A percentile compares a stretch with the other conserved stretches of the same genome.
phyloP scores from a whole-genome alignment of 2,888 invertebrate genomes.

The Andrena flavipes region DNA sequence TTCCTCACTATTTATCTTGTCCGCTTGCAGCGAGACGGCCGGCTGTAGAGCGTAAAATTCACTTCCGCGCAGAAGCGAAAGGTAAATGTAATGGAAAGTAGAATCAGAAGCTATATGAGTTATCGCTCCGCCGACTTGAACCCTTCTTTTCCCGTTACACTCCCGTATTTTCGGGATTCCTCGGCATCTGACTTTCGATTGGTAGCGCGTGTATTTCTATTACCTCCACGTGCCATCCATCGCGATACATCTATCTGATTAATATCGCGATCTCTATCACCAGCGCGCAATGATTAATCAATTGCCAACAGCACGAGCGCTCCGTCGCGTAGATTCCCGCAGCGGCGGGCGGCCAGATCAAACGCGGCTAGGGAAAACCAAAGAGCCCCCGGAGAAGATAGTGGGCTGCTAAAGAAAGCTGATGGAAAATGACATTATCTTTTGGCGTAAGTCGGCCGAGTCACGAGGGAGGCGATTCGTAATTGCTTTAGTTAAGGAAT shows the following conservation, averaged over 20 bases:
- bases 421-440: slow-evolving; percentile 77
- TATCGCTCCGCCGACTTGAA: slow-evolving; percentile 47
- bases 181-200: background rate
- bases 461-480: slow-evolving; percentile 68
- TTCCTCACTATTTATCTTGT: slow-evolving; percentile 57
- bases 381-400: slow-evolving; percentile 20
- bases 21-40: slow-evolving; percentile 38
- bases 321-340: slow-evolving; percentile 10
- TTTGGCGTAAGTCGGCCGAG: slow-evolving; percentile 76
- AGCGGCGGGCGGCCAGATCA: slow-evolving; percentile 41
- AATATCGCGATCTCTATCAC: slow-evolving; percentile 20
- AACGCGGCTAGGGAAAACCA: slow-evolving; percentile 15
- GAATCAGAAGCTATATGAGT: slow-evolving; percentile 50
- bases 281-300: slow-evolving; percentile 21
- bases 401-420: slow-evolving; percentile 64
- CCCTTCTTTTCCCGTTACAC: slow-evolving; percentile 10
- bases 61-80: slow-evolving; percentile 36
- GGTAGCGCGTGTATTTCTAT: too few species aligned
- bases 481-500: slow-evolving; percentile 81
- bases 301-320: slow-evolving; percentile 9
- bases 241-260: too few species aligned
- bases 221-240: too few species aligned
- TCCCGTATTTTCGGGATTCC: background rate
- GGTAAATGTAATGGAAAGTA: slow-evolving; percentile 50
- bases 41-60: slow-evolving; percentile 48